Percentiles rank a stretch among this genome's conserved stretches.
Conservation (phyloP, 2,888 invertebrate genomes). For the Tachina grossa region DNA sequence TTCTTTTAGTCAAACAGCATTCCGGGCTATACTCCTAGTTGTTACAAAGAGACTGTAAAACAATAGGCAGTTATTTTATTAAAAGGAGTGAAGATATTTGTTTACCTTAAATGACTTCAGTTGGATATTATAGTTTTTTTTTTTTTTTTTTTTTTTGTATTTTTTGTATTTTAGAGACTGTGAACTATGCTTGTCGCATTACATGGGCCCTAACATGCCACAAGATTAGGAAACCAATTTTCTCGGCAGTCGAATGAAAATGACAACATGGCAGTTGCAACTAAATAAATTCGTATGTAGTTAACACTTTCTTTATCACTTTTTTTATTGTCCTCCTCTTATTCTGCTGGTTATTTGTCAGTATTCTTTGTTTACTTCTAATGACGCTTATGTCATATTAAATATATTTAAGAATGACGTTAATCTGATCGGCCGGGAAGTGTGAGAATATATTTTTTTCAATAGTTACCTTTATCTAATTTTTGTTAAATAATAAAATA, state of each 20-base stretch:
- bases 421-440: constrained; percentile 54
- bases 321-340: constrained; percentile 8
- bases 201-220: background rate
- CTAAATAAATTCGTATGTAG: constrained; percentile 6
- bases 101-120: constrained; percentile 6
- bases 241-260: background rate
- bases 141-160: background rate
- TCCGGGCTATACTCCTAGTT: background rate
- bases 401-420: constrained; percentile 47
- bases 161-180: constrained; percentile 16
- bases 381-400: constrained; percentile 41
- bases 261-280: constrained; percentile 40
- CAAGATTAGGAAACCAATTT: background rate
- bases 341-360: constrained; percentile 26
- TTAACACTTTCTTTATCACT: constrained; percentile 34
- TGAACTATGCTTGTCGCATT: background rate
- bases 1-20: background rate
- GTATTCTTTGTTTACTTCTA: constrained; percentile 22
- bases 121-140: background rate
- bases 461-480: background rate
- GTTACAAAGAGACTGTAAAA: constrained; percentile 12
- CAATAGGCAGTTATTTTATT: constrained; percentile 20
- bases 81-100: constrained; percentile 26
- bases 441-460: constrained; percentile 62
- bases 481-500: background rate